A percentile compares a stretch with the other conserved stretches of the same genome.
These are phyloP conservation scores for Melitaea athalia DNA, from an alignment of 2,888 invertebrate species.

Conservation along the genomic window DNA sequence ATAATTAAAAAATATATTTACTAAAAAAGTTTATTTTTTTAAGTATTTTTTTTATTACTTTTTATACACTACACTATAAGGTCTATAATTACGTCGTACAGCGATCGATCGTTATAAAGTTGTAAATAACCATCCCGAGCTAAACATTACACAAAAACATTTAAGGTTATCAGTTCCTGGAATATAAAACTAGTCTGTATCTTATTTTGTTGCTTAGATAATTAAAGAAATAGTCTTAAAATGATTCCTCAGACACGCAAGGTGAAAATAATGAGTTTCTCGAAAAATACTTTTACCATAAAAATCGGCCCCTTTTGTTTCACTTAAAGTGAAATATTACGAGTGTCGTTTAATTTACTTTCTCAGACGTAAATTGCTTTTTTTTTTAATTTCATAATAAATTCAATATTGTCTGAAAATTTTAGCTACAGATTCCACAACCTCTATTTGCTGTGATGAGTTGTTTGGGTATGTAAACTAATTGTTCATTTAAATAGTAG, in stretches of 20 bases:
- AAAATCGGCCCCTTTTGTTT: constrained; percentile 16
- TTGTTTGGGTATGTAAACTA: too few relatives aligned
- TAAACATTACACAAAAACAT: background rate
- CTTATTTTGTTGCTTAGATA: constrained; percentile 3
- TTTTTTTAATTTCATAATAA: background rate
- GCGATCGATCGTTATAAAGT: too few relatives aligned
- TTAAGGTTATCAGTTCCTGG: background rate
- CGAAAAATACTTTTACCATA: constrained; percentile 3
- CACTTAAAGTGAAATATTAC: constrained; percentile 24
- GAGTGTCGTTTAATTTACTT: constrained; percentile 26
- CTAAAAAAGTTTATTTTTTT: too few relatives aligned
- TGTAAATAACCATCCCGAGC: background rate
- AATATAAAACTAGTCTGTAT: too few relatives aligned
- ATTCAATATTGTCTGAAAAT: background rate
- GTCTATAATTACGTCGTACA: too few relatives aligned
- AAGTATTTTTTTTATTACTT: too few relatives aligned
- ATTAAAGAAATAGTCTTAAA: constrained; percentile 15
- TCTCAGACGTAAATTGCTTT: constrained; percentile 16
- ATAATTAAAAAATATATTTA: too few relatives aligned
- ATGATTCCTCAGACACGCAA: constrained; percentile 10
- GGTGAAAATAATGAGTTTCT: constrained; percentile 21
- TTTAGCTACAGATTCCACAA: too few relatives aligned
- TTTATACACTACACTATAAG: too few relatives aligned
- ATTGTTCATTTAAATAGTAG: too few relatives aligned
- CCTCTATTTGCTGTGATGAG: too few relatives aligned